Conservation (phyloP, 2,888 invertebrate species). For the Sepiola atlantica region DNA sequence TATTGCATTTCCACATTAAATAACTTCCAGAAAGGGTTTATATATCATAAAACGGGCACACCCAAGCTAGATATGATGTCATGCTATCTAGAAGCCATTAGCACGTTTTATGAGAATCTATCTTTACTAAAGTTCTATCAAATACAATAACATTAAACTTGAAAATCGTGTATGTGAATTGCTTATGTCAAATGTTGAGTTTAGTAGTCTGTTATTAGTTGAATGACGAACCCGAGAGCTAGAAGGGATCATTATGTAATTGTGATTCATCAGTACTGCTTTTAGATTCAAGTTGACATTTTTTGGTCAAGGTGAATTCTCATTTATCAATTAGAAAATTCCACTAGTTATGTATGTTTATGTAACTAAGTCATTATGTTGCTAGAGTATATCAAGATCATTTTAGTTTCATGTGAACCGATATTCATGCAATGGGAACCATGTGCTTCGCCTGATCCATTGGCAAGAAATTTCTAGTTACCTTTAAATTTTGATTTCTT, state of each 20-base stretch:
- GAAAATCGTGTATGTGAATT: neutral
- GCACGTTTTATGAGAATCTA: too few relatives aligned
- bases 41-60: too few relatives aligned
- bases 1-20: too few relatives aligned
- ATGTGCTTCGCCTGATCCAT: too few relatives aligned
- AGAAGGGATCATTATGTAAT: neutral
- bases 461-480: too few relatives aligned
- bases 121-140: neutral
- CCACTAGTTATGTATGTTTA: neutral
- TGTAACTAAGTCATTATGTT: neutral
- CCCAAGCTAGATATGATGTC: too few relatives aligned
- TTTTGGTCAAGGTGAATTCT: neutral
- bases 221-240: neutral
- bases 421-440: too few relatives aligned
- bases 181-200: neutral
- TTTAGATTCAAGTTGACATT: neutral
- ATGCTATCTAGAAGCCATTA: too few relatives aligned
- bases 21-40: too few relatives aligned
- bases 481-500: too few relatives aligned
- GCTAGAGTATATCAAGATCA: neutral
- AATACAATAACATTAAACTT: neutral
- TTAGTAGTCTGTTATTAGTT: neutral
- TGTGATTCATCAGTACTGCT: neutral
- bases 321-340: neutral
- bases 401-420: too few relatives aligned